Conservation (phyloP, 2,888 invertebrate genomes). For the Volucella bombylans region DNA sequence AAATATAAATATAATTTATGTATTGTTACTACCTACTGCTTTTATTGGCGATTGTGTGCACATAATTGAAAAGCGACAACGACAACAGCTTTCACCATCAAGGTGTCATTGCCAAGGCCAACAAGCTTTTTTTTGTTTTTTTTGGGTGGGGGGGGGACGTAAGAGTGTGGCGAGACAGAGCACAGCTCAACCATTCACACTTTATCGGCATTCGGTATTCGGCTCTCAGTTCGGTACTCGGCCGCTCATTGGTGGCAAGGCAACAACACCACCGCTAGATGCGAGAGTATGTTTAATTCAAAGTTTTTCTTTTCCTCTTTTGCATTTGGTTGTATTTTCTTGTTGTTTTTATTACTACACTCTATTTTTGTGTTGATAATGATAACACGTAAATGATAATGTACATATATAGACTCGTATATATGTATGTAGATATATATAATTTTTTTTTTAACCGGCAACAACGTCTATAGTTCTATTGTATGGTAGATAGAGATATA, state of each 20-base stretch:
- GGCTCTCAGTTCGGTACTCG: too few relatives aligned
- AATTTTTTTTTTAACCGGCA: too few relatives aligned
- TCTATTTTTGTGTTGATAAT: neutral
- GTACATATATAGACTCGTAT: neutral
- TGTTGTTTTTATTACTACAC: neutral
- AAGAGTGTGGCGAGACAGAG: constrained; percentile 56
- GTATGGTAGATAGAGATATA: neutral
- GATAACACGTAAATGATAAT: constrained; percentile 36
- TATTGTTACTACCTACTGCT: constrained; percentile 44
- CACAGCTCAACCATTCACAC: constrained; percentile 51
- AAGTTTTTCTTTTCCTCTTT: constrained; percentile 15
- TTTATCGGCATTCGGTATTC: constrained; percentile 29
- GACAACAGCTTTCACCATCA: constrained; percentile 72
- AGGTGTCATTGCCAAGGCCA: constrained; percentile 74
- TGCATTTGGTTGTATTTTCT: constrained; percentile 18
- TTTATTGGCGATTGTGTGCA: constrained; percentile 62
- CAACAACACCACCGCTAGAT: neutral
- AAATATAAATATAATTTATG: constrained; percentile 17
- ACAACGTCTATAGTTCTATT: too few relatives aligned
- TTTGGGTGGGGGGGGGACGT: constrained; percentile 38
- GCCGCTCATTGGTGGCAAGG: neutral
- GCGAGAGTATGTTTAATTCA: constrained; percentile 51
- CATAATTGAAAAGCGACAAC: constrained; percentile 71
- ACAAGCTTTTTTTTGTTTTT: constrained; percentile 68
- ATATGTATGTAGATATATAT: too few relatives aligned